Conservation (phyloP, 2,888 invertebrate species). For the Bellardia pandia region DNA sequence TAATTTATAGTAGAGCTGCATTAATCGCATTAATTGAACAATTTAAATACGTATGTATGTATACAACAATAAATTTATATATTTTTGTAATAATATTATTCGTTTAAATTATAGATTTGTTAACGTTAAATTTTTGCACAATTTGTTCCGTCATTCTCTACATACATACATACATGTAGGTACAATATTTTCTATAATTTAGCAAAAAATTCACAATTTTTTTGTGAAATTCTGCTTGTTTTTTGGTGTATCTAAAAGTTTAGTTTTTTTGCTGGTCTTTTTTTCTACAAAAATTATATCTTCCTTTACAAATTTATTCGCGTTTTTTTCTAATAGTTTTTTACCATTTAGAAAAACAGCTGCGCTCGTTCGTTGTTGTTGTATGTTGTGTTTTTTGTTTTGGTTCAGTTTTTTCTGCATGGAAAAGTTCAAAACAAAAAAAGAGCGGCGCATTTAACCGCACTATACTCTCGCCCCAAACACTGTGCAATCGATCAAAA, state of each 20-base stretch:
- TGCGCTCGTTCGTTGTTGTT: conserved; percentile 64
- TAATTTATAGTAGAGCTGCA: conserved; percentile 23
- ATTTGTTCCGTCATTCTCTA: conserved; percentile 46
- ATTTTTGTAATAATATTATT: conserved; percentile 25
- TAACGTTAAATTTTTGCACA: conserved; percentile 57
- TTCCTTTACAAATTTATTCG: conserved; percentile 69
- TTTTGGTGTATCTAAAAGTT: conserved; percentile 70
- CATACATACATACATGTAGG: no score
- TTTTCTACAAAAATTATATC: conserved; percentile 68
- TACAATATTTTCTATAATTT: conserved; percentile 20
- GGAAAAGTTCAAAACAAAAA: conserved; percentile 74
- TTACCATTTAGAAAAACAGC: conserved; percentile 73
- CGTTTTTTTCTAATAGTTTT: conserved; percentile 71
- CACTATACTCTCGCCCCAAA: conserved; percentile 50
- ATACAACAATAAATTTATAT: conserved; percentile 8
- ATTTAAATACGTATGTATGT: conserved; percentile 9
- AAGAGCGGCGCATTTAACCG: conserved; percentile 70
- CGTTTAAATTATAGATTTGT: conserved; percentile 46
- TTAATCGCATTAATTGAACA: conserved; percentile 38
- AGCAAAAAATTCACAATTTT: conserved; percentile 12
- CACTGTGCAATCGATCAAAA: background rate
- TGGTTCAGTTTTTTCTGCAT: conserved; percentile 73
- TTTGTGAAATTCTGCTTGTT: conserved; percentile 52
- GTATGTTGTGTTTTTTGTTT: conserved; percentile 71
- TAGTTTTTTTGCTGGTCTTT: conserved; percentile 59